Evolutionary conservation across 1,140 invertebrate genomes (phyloP), one percentile per base, ranked within the genome.

Genomic region (Pogonognathellus flavescens): DNA sequence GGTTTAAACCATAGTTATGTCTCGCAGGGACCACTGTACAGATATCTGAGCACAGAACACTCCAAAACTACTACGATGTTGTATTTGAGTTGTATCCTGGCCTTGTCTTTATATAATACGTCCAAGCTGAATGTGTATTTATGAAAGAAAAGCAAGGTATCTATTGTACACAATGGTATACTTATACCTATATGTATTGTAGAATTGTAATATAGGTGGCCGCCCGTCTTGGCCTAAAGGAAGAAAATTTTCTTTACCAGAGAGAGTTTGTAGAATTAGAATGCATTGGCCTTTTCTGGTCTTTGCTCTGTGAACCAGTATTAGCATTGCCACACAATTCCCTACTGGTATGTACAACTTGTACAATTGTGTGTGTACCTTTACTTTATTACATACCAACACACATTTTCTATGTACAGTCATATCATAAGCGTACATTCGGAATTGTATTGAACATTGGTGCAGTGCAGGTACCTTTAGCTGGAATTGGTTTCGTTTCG

Each of bases 391-490:
- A 41, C 31, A 41, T 41, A 6, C 20, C 22, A 14, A 31, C 62
- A 66, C 62, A 22, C 10, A 66, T 25, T 66, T 25, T 66, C 62
- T 14, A 25, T 25, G 22, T 66, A 66, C 20, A 14, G 22, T 31
- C 25, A 10, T 25, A 66, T 25, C 22, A 66, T 13, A 13, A 66
- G 25, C 10, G 10, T 13, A 25, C 31, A 41, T 6, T 41, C 31
- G 20, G 25, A 66, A 66, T 66, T 60, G 7, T 13, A 66, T 66
- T 66, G 62, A 41, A 41, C 62, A 25, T 66, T 66, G 62, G 62
- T 66, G 62, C 62, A 66, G 62, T 66, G 62, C 62, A 66, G 62
- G 62, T 25, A 66, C 20, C 62, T 66, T 66, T 66, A 66, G 62
- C 62, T 66, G 62, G 20, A 66, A 66, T 6, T 66, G 20, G 10